phyloP scores from a whole-genome alignment of 2,888 invertebrate genomes.

The Eristalinus sepulchralis region DNA sequence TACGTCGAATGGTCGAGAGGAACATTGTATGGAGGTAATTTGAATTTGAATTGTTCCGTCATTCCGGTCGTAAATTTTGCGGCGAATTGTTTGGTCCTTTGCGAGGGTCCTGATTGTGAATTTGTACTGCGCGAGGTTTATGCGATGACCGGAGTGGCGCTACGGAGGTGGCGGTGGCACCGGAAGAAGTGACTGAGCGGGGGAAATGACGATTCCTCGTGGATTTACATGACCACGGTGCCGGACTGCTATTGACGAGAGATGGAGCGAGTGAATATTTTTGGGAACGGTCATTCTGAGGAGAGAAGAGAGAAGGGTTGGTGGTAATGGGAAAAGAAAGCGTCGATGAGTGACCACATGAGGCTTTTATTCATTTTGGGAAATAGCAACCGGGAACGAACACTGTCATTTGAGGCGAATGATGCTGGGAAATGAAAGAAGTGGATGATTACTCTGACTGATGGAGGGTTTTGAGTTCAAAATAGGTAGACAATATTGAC shows the following conservation, averaged over 20 bases:
- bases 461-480: no score
- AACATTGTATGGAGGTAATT: conserved; percentile 42
- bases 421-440: no score
- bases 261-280: not conserved
- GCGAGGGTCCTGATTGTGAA: not conserved
- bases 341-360: not conserved
- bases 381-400: no score
- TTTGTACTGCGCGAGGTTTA: not conserved
- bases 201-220: conserved; percentile 55
- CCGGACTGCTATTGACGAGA: not conserved
- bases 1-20: conserved; percentile 21
- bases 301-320: not conserved
- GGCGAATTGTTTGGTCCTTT: conserved; percentile 15
- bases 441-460: no score
- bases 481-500: no score
- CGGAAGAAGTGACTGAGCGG: conserved; percentile 56
- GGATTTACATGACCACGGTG: conserved; percentile 15
- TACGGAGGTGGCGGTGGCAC: not conserved
- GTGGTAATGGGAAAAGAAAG: not conserved
- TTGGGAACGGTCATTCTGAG: not conserved
- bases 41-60: conserved; percentile 59
- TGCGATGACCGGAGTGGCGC: not conserved
- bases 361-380: not conserved
- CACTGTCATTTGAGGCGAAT: no score
- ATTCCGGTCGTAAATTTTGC: conserved; percentile 58